Evolutionary conservation across 2,797 vertebrate species (phyloP), one percentile per base, ranked within the genome.

Genomic region (Pelochelys cantorii): DNA sequence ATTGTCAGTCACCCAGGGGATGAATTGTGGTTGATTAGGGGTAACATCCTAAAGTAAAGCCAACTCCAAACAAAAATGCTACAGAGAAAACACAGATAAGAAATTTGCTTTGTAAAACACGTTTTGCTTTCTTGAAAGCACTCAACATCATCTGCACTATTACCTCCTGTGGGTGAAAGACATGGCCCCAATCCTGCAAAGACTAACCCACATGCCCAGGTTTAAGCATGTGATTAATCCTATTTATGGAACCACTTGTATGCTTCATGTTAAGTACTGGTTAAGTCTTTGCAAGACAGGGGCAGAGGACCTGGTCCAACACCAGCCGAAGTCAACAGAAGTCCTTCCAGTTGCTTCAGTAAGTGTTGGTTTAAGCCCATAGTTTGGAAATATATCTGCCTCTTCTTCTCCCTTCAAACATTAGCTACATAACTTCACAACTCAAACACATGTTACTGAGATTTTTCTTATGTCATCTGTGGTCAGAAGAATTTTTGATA

Each of bases 1-100:
- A 8, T 14, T 3, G 53, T 12, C 48, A 22, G 37, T 86, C 93
- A 86, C 29, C 23, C 83, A 77, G 12, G 22, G 6, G 53, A 90
- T 89, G 62, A 87, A 86, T 29, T 34, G 78, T 56, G 84, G 78
- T 8, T 92, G 31, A 20, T 7, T 77, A 53, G 10, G 87, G 53
- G 82, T 89, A 79, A 68, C 1, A 62, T 77, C 34, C 13, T 37
- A 65, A 95, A 92, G 5, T 34, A 93, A 93, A 89, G 20, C 79
- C 12, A 86, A 87, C 68, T 87, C 29, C 18, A 55, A 68, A 56
- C 22, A 62, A 15, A 88, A 83, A 59, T 15, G 4, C 59, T 81
- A 31, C 11, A 15, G 89, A n/a, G 37, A 93, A 95, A 92, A 27
- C 12, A 48, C 10, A 84, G 22, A 13, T n/a, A 79, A 23, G 42